A percentile compares a stretch with the other conserved stretches of the same genome.
phyloP scores from a whole-genome alignment of 2,888 invertebrate genomes.

The Noctua janthe region DNA sequence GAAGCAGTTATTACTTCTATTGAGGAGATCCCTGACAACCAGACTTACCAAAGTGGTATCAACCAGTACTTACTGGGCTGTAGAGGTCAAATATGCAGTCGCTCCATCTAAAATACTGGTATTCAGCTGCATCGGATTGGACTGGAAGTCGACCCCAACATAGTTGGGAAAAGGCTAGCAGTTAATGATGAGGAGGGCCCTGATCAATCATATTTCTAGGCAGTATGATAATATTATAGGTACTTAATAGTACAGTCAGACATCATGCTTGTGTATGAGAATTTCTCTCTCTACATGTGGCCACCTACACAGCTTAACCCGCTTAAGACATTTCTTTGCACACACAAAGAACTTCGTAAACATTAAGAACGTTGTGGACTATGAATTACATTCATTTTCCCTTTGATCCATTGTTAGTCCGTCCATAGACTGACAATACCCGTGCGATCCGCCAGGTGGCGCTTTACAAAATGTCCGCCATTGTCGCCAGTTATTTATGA shows the following conservation, averaged over 20 bases:
- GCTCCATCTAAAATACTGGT: neutral
- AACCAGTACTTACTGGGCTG: neutral
- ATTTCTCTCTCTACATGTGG: neutral
- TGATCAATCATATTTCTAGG: neutral
- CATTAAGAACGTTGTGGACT: conserved; percentile 53
- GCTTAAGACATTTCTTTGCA: conserved; percentile 18
- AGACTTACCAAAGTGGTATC: neutral
- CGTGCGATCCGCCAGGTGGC: conserved; percentile 74
- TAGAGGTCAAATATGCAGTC: neutral
- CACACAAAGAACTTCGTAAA: conserved; percentile 31
- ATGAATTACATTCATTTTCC: conserved; percentile 62
- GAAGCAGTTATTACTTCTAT: too few species aligned
- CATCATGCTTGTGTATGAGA: neutral
- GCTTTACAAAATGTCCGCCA: conserved; percentile 63
- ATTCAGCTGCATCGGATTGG: neutral
- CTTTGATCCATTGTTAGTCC: conserved; percentile 74
- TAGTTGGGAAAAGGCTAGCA: neutral
- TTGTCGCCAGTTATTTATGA: conserved; percentile 76
- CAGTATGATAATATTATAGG: neutral
- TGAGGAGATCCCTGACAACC: neutral
- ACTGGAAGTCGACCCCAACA: neutral
- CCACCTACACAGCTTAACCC: neutral
- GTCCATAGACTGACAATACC: conserved; percentile 63
- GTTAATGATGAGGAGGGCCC: neutral
- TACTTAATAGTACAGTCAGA: too few species aligned